Evolutionary conservation across 2,797 vertebrate species (phyloP), one percentile per base, ranked within the genome.

Genomic region (Pseudochirops cupreus): DNA sequence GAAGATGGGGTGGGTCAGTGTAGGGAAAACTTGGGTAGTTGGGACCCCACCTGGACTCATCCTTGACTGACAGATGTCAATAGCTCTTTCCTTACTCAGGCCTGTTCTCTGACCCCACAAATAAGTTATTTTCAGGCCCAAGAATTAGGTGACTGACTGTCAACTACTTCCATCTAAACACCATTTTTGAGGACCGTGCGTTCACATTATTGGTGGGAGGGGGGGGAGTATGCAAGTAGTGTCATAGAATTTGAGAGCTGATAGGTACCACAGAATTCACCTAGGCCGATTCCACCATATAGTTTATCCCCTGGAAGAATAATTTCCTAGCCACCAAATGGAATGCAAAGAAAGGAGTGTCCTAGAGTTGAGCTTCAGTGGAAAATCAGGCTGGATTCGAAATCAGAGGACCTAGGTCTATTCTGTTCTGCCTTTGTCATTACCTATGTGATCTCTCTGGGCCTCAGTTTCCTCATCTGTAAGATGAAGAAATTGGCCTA

Each of bases 181-280:
- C 57, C 57, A 58, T 74, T 46, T 91, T 94, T 82, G n/a, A 91
- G n/a, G 52, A 50, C 54, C 56, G 11, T 92, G 50, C 92, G 56
- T 92, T 74, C 91, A 89, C 57, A 58, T 18, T 91, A 91, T 26
- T 31, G 2, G 46, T 53, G 53, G 13, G 74, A 21, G 39, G 21
- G 6, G 21, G 0, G 0, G 74, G 21, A 24, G 18, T 46, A 82
- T 26, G 21, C n/a, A 74, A 21, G 14, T n/a, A 39, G 16, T 39
- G 16, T 56, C 50, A 26, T 3, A 91, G 53, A 26, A n/a, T 92
- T 93, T 94, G 74, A 55, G 31, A 87, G 87, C 62, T 93, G 57
- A 50, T 56, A 94, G 89, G 54, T 55, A 56, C 82, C 54, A 74
- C 39, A 82, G 74, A 82, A 46, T 21, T 24, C 74, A 46, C 21